A percentile compares a stretch with the other conserved stretches of the same genome.
These are phyloP conservation scores for Colossoma macropomum DNA, from an alignment of 2,113 vertebrate species.

Conservation along the genomic window DNA sequence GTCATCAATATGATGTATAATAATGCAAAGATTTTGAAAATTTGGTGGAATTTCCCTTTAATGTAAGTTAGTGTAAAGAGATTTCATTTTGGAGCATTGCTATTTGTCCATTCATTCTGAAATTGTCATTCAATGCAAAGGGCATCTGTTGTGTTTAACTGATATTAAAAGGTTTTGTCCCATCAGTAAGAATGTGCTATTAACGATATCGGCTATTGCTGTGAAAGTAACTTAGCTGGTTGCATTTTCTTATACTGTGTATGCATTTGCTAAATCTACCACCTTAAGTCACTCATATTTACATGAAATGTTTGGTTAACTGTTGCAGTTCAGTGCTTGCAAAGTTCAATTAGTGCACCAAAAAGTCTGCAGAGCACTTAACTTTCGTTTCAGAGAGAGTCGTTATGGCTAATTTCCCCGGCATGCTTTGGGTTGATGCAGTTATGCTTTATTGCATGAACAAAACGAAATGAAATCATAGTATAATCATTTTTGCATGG, in stretches of 20 bases:
- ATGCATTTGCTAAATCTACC: not conserved
- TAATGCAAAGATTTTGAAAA: too few species aligned
- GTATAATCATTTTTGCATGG: constrained; percentile 44
- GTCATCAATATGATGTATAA: too few species aligned
- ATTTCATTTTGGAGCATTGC: too few species aligned
- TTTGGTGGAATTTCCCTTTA: too few species aligned
- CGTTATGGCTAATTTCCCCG: constrained; percentile 34
- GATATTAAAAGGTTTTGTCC: too few species aligned
- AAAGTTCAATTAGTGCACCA: constrained; percentile 38
- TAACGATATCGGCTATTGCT: too few species aligned
- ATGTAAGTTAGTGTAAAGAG: too few species aligned
- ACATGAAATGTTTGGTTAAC: constrained; percentile 35
- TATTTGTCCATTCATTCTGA: too few species aligned
- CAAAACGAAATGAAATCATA: constrained; percentile 39
- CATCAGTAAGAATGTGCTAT: too few species aligned
- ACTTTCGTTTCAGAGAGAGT: constrained; percentile 29
- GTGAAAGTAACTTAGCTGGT: too few species aligned
- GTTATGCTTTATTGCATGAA: constrained; percentile 40
- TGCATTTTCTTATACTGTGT: not conserved
- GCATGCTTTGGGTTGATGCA: constrained; percentile 38
- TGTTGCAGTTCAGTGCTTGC: constrained; percentile 22
- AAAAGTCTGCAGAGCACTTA: constrained; percentile 30
- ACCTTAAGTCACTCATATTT: constrained; percentile 26
- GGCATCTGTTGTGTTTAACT: too few species aligned
- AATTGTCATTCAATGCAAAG: too few species aligned